phyloP scores from a whole-genome alignment of 2,888 invertebrate genomes.

The Drosophila koepferae region DNA sequence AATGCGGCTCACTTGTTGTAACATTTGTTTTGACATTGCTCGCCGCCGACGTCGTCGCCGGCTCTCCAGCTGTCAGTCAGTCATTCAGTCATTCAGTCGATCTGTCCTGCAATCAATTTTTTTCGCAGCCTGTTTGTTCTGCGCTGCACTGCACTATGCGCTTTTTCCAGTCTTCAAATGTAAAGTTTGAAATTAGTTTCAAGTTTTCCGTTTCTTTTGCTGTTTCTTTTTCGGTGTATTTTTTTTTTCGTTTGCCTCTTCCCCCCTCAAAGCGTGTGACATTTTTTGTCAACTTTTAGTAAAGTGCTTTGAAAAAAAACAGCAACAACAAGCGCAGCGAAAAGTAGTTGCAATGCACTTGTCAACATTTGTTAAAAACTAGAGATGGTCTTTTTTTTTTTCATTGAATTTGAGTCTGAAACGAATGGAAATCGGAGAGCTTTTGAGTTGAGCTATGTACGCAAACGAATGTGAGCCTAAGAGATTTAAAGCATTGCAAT shows the following conservation, averaged over 20 bases:
- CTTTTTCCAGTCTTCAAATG: constrained; percentile 50
- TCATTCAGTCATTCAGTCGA: constrained; percentile 28
- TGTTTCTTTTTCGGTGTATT: neutral
- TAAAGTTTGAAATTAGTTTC: constrained; percentile 78
- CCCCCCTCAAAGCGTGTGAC: constrained; percentile 4
- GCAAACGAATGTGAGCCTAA: no score
- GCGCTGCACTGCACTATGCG: constrained; percentile 33
- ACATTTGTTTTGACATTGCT: constrained; percentile 64
- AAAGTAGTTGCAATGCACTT: constrained; percentile 42
- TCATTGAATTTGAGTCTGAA: constrained; percentile 4
- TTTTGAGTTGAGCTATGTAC: neutral
- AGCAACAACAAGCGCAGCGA: constrained; percentile 6
- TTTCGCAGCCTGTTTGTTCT: constrained; percentile 48
- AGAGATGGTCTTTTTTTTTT: constrained; percentile 9
- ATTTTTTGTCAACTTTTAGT: constrained; percentile 44
- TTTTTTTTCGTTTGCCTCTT: neutral
- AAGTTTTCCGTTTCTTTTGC: constrained; percentile 50
- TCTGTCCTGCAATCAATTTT: constrained; percentile 51
- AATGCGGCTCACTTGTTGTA: constrained; percentile 35
- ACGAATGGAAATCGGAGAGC: constrained; percentile 1
- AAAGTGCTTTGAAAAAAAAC: constrained; percentile 38
- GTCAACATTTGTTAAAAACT: constrained; percentile 40
- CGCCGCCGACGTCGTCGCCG: constrained; percentile 19
- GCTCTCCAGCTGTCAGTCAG: constrained; percentile 36
- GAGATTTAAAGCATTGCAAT: neutral